Evolutionary conservation across 2,797 vertebrate species (phyloP).

Genomic region (Miichthys miiuy): DNA sequence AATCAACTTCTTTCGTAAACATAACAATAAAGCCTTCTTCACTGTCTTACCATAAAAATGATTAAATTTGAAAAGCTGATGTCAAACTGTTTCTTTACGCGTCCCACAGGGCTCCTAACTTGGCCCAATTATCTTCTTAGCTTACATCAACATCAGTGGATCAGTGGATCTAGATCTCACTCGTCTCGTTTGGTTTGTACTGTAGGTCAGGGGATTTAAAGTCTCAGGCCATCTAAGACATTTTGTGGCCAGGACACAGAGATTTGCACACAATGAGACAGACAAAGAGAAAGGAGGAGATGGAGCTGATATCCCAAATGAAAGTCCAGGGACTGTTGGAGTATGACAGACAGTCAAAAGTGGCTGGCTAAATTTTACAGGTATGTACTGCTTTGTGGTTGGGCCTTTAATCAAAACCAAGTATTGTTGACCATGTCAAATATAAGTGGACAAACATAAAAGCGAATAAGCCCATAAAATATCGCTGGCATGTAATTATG

Average conservation of each 20-base stretch:
- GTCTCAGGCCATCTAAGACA: neutral
- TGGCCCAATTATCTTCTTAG: neutral
- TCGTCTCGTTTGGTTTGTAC: neutral
- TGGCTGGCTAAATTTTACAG: neutral
- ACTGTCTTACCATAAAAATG: neutral
- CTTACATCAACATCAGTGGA: neutral
- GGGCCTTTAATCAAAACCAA: neutral
- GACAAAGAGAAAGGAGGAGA: neutral
- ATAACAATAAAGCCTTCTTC: too few relatives aligned
- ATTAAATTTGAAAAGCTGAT: neutral
- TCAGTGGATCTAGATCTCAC: neutral
- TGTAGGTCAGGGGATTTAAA: neutral
- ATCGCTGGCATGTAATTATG: neutral
- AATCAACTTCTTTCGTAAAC: too few relatives aligned
- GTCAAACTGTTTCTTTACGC: neutral
- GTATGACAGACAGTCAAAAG: too few relatives aligned
- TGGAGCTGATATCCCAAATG: too few relatives aligned
- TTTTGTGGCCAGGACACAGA: neutral
- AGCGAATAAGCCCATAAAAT: neutral
- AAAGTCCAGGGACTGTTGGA: too few relatives aligned
- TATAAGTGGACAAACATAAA: neutral
- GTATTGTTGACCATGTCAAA: neutral
- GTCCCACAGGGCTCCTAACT: neutral
- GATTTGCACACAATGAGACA: neutral
- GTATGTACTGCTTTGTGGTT: neutral